phyloP scores from a whole-genome alignment of 1,140 invertebrate species.

The Neodiprion fabricii region DNA sequence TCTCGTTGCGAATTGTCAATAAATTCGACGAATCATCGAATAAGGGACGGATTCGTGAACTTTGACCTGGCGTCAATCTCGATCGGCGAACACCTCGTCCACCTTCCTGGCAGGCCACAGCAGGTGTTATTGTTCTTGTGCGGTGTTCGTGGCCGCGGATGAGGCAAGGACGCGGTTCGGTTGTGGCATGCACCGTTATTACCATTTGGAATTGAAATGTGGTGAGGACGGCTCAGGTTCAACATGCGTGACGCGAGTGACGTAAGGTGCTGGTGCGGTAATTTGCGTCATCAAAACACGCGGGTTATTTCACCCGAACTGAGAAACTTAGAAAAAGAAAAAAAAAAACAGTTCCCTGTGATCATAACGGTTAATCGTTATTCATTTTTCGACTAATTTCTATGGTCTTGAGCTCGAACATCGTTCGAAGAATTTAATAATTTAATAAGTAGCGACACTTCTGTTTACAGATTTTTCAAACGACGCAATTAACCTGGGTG shows the following conservation, averaged over 20 bases:
- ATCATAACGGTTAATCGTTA: too few relatives aligned
- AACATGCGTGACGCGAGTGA: background rate
- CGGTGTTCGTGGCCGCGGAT: background rate
- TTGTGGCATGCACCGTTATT: background rate
- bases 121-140: background rate
- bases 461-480: too few relatives aligned
- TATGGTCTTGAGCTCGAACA: too few relatives aligned
- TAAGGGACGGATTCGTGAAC: too few relatives aligned
- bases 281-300: background rate
- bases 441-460: too few relatives aligned
- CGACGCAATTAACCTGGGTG: too few relatives aligned
- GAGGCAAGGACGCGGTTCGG: slow-evolving; percentile 2
- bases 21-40: too few relatives aligned
- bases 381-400: too few relatives aligned
- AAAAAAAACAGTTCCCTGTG: too few relatives aligned
- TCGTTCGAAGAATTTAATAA: too few relatives aligned
- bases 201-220: slow-evolving; percentile 5
- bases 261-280: background rate
- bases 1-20: too few relatives aligned
- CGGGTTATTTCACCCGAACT: background rate
- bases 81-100: slow-evolving; percentile 34
- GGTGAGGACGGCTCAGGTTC: background rate
- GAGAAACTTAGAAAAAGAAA: background rate
- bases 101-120: background rate
- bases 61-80: slow-evolving; percentile 11